These are phyloP conservation scores for Yponomeuta plumbellus DNA, from an alignment of 2,888 invertebrate genomes.

Conservation along the genomic window DNA sequence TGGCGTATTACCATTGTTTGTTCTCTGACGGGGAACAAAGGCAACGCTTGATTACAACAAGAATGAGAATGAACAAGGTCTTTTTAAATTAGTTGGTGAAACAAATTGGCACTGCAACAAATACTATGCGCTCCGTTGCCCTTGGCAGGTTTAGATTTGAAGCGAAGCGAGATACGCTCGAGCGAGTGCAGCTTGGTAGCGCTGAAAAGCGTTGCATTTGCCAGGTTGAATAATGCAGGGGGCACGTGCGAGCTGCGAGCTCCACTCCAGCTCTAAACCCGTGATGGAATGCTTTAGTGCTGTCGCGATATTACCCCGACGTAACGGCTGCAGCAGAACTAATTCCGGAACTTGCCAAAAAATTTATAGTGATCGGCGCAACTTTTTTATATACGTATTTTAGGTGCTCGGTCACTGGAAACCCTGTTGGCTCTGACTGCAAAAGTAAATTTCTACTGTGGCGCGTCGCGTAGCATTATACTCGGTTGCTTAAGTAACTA, in stretches of 20 bases:
- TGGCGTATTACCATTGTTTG: neutral
- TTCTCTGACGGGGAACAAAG: neutral
- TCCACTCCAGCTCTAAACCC: constrained; percentile 31
- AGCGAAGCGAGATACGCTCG: neutral
- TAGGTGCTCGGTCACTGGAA: neutral
- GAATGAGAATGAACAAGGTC: neutral
- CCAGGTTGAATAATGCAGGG: constrained; percentile 66
- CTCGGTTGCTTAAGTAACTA: neutral
- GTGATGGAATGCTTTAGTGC: constrained; percentile 55
- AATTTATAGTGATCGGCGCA: neutral
- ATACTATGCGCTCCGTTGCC: neutral
- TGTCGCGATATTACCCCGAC: constrained; percentile 39
- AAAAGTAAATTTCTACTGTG: too few species aligned
- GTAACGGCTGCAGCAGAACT: constrained; percentile 23
- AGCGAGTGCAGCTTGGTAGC: constrained; percentile 6
- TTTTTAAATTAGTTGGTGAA: neutral
- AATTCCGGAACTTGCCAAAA: constrained; percentile 6
- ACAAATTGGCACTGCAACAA: neutral
- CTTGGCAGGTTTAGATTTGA: neutral
- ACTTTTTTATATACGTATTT: neutral
- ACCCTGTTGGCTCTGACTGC: neutral
- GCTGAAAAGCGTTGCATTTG: constrained; percentile 48
- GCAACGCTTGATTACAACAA: neutral
- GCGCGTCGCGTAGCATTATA: too few species aligned
- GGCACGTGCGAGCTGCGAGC: constrained; percentile 40